phyloP scores from a whole-genome alignment of 2,113 vertebrate species.

The Phrynocephalus versicolor region DNA sequence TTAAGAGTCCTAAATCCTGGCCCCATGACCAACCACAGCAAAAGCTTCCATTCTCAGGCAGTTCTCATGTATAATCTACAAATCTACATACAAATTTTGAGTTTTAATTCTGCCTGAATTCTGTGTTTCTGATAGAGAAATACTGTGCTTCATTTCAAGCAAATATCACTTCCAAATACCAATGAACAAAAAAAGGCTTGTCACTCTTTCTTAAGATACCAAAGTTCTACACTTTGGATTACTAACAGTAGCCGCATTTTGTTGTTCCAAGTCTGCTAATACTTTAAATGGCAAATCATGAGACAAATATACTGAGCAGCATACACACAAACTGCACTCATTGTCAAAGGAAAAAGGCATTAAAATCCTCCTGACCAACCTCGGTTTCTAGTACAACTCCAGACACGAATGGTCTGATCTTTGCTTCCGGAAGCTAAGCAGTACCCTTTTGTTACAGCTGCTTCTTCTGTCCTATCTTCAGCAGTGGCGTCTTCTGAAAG shows the following conservation, averaged over 20 bases:
- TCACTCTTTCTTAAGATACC: neutral
- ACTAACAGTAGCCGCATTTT: neutral
- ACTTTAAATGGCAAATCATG: neutral
- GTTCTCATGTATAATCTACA: neutral
- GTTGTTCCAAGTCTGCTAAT: neutral
- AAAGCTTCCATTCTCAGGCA: neutral
- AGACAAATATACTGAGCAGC: neutral
- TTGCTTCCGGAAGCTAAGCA: conserved; percentile 94
- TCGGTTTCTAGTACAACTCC: conserved; percentile 88
- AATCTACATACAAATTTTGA: neutral
- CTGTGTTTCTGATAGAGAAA: too few species aligned
- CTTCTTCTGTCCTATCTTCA: conserved; percentile 63
- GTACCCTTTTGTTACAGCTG: conserved; percentile 67
- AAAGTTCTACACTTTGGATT: neutral
- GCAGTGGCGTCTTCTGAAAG: conserved; percentile 59
- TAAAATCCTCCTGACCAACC: conserved; percentile 69
- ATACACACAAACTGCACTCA: neutral
- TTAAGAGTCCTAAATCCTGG: neutral
- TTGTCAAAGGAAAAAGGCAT: neutral
- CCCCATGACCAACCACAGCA: neutral
- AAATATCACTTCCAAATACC: neutral
- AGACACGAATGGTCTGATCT: conserved; percentile 93
- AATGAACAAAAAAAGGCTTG: neutral
- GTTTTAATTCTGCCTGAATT: neutral
- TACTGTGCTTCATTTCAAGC: neutral